Percentiles rank a stretch among this genome's conserved stretches.
These are phyloP conservation scores for Peromyscus aztecus DNA, from an alignment of 2,797 vertebrate genomes.

Conservation along the genomic window DNA sequence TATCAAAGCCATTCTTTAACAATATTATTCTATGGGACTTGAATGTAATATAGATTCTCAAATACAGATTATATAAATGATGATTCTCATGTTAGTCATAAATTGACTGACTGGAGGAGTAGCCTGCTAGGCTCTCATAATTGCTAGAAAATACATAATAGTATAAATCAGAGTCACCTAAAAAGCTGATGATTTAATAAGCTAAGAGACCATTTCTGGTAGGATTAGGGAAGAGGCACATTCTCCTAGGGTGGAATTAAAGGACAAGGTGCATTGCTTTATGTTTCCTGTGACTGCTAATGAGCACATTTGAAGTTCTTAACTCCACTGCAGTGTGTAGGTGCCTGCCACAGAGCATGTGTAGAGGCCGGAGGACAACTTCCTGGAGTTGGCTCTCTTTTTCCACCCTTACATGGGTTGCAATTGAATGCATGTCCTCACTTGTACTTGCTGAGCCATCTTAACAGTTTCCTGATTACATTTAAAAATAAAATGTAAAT, in stretches of 20 bases:
- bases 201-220: conserved; percentile 41
- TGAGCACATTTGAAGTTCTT: conserved; percentile 34
- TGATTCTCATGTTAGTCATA: conserved; percentile 63
- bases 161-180: conserved; percentile 64
- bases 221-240: not conserved
- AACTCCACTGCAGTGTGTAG: not conserved
- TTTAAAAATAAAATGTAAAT: not conserved
- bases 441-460: not conserved
- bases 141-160: conserved; percentile 58
- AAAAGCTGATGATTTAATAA: conserved; percentile 71
- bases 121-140: conserved; percentile 22
- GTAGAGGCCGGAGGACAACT: not conserved
- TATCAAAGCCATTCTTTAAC: conserved; percentile 22
- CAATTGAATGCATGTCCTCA: not conserved
- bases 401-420: not conserved
- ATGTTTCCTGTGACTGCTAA: not conserved
- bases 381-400: not conserved
- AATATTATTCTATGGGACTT: conserved; percentile 52
- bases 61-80: conserved; percentile 51
- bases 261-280: not conserved
- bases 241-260: conserved; percentile 33
- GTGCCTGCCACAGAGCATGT: not conserved
- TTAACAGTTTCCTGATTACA: not conserved
- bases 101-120: conserved; percentile 36
- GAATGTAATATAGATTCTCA: conserved; percentile 52